These are phyloP conservation scores for Oedothorax gibbosus DNA, from an alignment of 1,140 invertebrate genomes.

Conservation along the genomic window DNA sequence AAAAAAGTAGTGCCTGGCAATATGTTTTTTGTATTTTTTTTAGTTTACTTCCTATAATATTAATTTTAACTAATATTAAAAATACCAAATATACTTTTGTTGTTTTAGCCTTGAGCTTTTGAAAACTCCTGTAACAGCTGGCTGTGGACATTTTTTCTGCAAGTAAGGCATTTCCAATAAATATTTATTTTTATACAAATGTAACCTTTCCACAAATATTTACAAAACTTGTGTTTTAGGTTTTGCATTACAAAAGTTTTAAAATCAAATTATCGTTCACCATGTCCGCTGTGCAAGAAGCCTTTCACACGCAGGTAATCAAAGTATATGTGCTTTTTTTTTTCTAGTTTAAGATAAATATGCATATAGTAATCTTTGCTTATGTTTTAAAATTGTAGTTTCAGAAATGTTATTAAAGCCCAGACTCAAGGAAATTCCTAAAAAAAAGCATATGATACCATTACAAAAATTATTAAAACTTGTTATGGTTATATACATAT, in stretches of 20 bases:
- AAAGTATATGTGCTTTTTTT: neutral
- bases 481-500: no score
- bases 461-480: no score
- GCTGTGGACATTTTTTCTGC: constrained; percentile 47
- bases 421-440: no score
- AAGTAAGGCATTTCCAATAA: constrained; percentile 2
- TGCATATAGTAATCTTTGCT: neutral
- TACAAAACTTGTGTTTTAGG: constrained; percentile 1
- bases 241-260: constrained; percentile 13
- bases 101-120: constrained; percentile 15
- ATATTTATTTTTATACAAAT: neutral
- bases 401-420: neutral
- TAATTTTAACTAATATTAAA: neutral
- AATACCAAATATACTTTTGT: neutral
- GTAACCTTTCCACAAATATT: neutral
- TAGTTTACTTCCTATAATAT: no score
- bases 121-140: constrained; percentile 24
- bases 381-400: neutral
- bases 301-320: constrained; percentile 40
- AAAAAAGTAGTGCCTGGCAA: no score
- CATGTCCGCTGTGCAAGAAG: constrained; percentile 33
- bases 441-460: no score
- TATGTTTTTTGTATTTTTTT: no score
- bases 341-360: neutral
- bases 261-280: constrained; percentile 24